phyloP scores from a whole-genome alignment of 2,113 vertebrate species.

The Nibea albiflora region DNA sequence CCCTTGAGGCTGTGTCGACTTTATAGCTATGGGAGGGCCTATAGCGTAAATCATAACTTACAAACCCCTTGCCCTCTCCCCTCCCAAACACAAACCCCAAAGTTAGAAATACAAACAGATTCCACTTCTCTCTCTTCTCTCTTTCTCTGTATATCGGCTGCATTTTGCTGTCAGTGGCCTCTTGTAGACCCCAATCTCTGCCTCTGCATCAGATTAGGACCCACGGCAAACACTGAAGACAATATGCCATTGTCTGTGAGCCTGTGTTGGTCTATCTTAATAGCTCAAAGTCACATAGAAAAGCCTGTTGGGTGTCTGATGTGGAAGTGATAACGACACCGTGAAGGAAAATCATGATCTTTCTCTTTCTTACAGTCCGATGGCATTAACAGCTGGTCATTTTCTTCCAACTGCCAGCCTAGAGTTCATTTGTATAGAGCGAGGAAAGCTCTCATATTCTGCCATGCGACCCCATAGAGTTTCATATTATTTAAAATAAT shows the following conservation, averaged over 20 bases:
- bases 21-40: conserved; percentile 67
- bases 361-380: neutral
- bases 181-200: conserved; percentile 41
- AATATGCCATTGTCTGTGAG: conserved; percentile 72
- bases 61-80: conserved; percentile 61
- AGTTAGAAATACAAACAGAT: conserved; percentile 67
- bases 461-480: neutral
- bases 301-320: conserved; percentile 44
- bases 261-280: conserved; percentile 47
- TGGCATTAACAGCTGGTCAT: conserved; percentile 16
- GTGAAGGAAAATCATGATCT: conserved; percentile 47
- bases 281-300: conserved; percentile 22
- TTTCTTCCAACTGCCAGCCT: conserved; percentile 16
- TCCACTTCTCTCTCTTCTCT: conserved; percentile 11
- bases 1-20: conserved; percentile 56
- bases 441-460: neutral
- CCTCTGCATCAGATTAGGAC: conserved; percentile 76
- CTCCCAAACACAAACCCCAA: conserved; percentile 59
- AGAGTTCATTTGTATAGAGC: conserved; percentile 27
- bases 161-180: conserved; percentile 52
- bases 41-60: conserved; percentile 75
- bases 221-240: conserved; percentile 66
- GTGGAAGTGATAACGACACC: conserved; percentile 65
- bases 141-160: conserved; percentile 27
- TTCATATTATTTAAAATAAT: no score